Base-by-base conservation (phyloP, 2,113 vertebrate species). In the Prionailurus viverrinus region DNA sequence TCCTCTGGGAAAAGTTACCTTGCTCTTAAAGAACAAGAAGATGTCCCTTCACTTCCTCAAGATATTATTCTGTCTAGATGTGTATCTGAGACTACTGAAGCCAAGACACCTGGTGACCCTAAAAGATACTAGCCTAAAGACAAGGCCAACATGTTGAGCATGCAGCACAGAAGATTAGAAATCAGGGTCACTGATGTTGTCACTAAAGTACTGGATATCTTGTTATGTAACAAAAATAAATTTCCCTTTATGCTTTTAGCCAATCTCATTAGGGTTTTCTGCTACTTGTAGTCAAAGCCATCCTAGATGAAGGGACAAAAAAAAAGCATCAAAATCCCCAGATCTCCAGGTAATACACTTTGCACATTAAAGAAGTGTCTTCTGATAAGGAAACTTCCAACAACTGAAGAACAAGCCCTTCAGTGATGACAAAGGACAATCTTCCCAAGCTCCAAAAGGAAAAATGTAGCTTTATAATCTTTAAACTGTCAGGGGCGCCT, bases 251-350 rank as follows among this genome's bases (percentile, higher is more conserved):
- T 71, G 27, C 88, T 85, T 78, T 79, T 66, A 91, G 79, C 36
- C 27, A 91, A 23, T 78, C 5, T 3, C 18, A 58, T 79, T 92
- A 69, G 15, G 23, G 33, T 87, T 63, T 81, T 68, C 68, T 76
- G 11, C 48, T 23, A 84, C 58, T 36, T 95, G 2, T 36, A 91
- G 71, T 48, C 78, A 48, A 93, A 89, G 83, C 58, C 45, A 78
- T 68, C 36, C 23, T 58, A 76, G 53, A 65, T 36, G 6, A 76
- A 78, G 73, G 68, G 89, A 82, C 12, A 78, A 25, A 83, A 93
- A 66, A 83, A 89, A 66, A 48, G 23, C 36, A 78, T 39, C 69
- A 93, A 76, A 83, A 93, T 68, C 91, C 84, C 76, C 23, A 89
- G n/a, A 21, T 84, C 39, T 68, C 31, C 55, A 82, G 41, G 51